A percentile compares a stretch with the other conserved stretches of the same genome.
These are phyloP conservation scores for Trichonephila clavata DNA, from an alignment of 1,140 invertebrate species.

Conservation along the genomic window DNA sequence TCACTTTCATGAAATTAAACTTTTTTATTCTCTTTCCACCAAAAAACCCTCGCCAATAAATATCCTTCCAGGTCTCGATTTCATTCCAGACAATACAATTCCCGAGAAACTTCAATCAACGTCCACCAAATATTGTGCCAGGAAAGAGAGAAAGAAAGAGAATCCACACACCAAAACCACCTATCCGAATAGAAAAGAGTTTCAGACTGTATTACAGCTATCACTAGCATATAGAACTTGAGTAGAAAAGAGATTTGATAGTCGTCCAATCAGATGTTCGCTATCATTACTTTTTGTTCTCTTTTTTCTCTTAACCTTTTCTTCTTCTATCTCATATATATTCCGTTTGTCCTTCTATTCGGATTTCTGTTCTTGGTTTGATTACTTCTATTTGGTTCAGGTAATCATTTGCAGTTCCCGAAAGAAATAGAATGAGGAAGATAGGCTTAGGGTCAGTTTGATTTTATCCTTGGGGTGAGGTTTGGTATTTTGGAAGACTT, in stretches of 20 bases:
- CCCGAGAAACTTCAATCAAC: conserved; percentile 64
- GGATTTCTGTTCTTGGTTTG: conserved; percentile 54
- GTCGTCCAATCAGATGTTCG: conserved; percentile 68
- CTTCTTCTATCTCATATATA: conserved; percentile 46
- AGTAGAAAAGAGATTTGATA: conserved; percentile 63
- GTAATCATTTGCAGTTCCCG: conserved; percentile 74
- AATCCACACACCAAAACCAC: conserved; percentile 42
- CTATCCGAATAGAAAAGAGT: conserved; percentile 44
- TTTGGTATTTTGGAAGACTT: not conserved
- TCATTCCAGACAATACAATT: conserved; percentile 64
- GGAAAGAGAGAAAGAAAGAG: conserved; percentile 32
- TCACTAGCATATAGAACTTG: conserved; percentile 41
- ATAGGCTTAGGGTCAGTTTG: conserved; percentile 74
- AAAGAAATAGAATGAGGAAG: conserved; percentile 72
- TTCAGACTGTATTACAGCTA: conserved; percentile 68
- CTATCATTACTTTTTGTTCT: conserved; percentile 63
- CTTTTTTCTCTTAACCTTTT: conserved; percentile 52
- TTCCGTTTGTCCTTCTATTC: conserved; percentile 48
- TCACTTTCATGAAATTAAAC: conserved; percentile 39
- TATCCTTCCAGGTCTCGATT: conserved; percentile 63
- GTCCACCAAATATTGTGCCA: not conserved
- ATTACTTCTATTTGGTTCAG: conserved; percentile 75
- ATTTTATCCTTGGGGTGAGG: conserved; percentile 46
- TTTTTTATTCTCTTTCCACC: conserved; percentile 33
- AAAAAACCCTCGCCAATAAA: conserved; percentile 15